Percentiles rank a stretch among this genome's conserved stretches.
phyloP scores from a whole-genome alignment of 2,888 invertebrate genomes.

The Odontothrips loti region DNA sequence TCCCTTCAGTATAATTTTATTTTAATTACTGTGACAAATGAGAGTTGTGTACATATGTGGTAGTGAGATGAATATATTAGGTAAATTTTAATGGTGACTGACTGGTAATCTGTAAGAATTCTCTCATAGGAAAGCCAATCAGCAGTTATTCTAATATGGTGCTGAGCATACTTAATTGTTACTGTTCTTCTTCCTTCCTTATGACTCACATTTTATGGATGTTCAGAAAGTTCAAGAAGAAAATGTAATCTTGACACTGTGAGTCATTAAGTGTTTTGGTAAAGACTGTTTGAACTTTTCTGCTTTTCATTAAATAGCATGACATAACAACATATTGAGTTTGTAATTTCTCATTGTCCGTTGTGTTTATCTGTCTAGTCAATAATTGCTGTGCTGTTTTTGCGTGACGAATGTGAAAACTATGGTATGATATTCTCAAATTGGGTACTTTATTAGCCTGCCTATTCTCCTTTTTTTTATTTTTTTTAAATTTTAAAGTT shows the following conservation, averaged over 20 bases:
- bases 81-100: slow-evolving; percentile 1
- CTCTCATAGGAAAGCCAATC: not conserved
- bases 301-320: not conserved
- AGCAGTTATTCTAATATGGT: not conserved
- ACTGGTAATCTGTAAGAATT: not conserved
- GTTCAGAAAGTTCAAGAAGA: not conserved
- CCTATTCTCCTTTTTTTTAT: not conserved
- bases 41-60: not conserved
- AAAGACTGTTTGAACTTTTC: not conserved
- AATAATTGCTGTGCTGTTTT: too few relatives aligned
- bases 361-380: too few relatives aligned
- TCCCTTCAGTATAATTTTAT: not conserved
- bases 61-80: not conserved
- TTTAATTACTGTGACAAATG: not conserved
- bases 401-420: too few relatives aligned
- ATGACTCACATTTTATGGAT: not conserved
- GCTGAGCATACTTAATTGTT: not conserved
- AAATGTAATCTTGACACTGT: not conserved
- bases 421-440: too few relatives aligned
- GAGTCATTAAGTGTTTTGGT: not conserved
- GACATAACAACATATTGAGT: not conserved
- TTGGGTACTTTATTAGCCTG: not conserved
- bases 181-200: not conserved
- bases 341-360: not conserved
- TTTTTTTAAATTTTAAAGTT: not conserved